A percentile compares a stretch with the other conserved stretches of the same genome.
Conservation (phyloP, 2,113 vertebrate species). For the Brachirus orientalis region DNA sequence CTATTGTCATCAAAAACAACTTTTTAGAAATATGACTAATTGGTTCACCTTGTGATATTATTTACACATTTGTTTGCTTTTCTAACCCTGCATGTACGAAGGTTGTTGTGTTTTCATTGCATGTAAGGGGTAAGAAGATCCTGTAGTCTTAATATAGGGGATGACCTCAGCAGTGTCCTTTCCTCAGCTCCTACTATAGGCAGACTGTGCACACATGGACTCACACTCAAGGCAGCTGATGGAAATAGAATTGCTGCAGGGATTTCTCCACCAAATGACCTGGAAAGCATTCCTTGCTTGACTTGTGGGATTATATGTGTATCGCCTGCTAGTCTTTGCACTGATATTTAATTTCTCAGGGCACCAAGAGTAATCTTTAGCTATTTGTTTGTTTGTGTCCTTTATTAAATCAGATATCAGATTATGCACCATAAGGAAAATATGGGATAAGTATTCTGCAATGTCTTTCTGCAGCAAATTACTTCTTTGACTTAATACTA, state of each 20-base stretch:
- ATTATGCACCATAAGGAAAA: conserved; percentile 9
- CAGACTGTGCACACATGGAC: conserved; percentile 72
- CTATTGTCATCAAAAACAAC: too few relatives aligned
- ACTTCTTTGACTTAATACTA: conserved; percentile 56
- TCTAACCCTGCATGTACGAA: too few relatives aligned
- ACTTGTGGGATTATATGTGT: conserved; percentile 63
- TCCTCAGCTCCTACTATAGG: conserved; percentile 71
- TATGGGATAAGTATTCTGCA: conserved; percentile 10
- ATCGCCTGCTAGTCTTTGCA: conserved; percentile 36
- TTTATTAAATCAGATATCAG: conserved; percentile 41
- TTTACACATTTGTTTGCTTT: too few relatives aligned
- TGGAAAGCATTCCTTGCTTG: conserved; percentile 75
- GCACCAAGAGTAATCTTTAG: conserved; percentile 12
- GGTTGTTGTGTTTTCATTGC: conserved; percentile 22
- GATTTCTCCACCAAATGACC: conserved; percentile 81
- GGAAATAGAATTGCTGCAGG: conserved; percentile 79
- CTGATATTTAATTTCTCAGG: conserved; percentile 34
- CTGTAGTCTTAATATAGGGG: conserved; percentile 75
- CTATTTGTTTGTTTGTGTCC: conserved; percentile 14
- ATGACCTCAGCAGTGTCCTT: conserved; percentile 80
- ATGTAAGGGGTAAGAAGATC: conserved; percentile 59
- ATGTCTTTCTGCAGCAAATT: conserved; percentile 48
- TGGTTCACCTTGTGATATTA: too few relatives aligned
- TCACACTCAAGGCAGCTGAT: conserved; percentile 70
- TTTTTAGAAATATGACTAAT: too few relatives aligned